A percentile compares a stretch with the other conserved stretches of the same genome.
These are phyloP conservation scores for Psix sp. DNA, from an alignment of 1,140 invertebrate genomes.

Conservation along the genomic window DNA sequence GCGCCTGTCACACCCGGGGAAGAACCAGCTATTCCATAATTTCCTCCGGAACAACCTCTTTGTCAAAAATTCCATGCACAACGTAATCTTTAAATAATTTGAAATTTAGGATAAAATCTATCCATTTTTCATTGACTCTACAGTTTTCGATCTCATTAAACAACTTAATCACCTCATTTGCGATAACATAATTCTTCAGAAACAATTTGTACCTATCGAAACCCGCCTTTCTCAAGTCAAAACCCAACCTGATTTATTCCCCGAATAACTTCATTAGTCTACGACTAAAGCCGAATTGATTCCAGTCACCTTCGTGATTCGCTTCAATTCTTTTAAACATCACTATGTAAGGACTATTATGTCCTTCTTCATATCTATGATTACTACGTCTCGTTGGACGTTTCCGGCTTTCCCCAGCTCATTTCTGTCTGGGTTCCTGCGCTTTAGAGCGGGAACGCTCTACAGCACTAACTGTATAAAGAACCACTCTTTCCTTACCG, in stretches of 20 bases:
- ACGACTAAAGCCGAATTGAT: not conserved
- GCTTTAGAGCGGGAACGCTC: no score
- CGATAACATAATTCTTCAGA: not conserved
- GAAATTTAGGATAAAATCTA: not conserved
- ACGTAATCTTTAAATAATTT: not conserved
- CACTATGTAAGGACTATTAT: not conserved
- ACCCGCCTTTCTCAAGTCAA: not conserved
- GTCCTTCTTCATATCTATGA: not conserved
- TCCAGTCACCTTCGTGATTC: not conserved
- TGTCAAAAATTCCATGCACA: not conserved
- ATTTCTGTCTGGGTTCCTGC: no score
- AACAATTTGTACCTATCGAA: not conserved
- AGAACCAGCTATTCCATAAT: not conserved
- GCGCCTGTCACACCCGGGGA: not conserved
- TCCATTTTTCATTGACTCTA: not conserved
- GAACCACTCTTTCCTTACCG: no score
- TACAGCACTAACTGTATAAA: no score
- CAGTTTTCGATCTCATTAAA: not conserved
- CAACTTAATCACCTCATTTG: not conserved
- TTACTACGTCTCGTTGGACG: no score
- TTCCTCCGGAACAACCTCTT: not conserved
- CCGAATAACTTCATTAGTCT: not conserved
- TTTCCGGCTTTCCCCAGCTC: no score
- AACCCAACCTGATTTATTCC: not conserved
- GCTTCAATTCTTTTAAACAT: not conserved